Evolutionary conservation across 2,888 invertebrate genomes (phyloP).

Genomic region (Strigamia crassipes): DNA sequence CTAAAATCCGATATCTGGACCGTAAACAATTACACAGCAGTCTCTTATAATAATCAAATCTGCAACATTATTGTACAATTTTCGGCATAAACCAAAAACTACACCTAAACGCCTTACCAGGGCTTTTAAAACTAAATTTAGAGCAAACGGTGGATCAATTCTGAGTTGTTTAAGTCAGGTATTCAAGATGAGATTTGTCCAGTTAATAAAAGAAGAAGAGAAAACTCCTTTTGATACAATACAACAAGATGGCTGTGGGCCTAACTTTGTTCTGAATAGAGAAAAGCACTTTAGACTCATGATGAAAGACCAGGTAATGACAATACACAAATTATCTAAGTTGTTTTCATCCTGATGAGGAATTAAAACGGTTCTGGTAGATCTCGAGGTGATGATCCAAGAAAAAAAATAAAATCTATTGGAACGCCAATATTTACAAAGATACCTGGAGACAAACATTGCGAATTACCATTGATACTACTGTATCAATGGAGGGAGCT

Average conservation of each 20-base stretch:
- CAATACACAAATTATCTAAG: too few relatives aligned
- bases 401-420: too few relatives aligned
- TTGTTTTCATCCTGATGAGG: too few relatives aligned
- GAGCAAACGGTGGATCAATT: neutral
- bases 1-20: too few relatives aligned
- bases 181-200: neutral
- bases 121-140: neutral
- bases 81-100: neutral
- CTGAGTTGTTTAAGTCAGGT: neutral
- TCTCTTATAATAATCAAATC: neutral
- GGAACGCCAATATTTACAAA: too few relatives aligned
- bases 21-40: neutral
- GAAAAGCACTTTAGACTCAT: neutral
- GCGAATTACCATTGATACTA: too few relatives aligned
- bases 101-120: neutral
- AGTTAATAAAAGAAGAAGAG: neutral
- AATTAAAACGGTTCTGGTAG: too few relatives aligned
- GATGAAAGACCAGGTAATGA: neutral
- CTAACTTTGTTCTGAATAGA: neutral
- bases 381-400: too few relatives aligned
- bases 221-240: neutral
- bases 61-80: neutral
- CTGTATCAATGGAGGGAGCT: too few relatives aligned
- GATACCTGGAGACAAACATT: too few relatives aligned
- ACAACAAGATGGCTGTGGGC: neutral